These are phyloP conservation scores for Diplosoma virens DNA, from an alignment of 23 tunicate species.

Conservation along the genomic window DNA sequence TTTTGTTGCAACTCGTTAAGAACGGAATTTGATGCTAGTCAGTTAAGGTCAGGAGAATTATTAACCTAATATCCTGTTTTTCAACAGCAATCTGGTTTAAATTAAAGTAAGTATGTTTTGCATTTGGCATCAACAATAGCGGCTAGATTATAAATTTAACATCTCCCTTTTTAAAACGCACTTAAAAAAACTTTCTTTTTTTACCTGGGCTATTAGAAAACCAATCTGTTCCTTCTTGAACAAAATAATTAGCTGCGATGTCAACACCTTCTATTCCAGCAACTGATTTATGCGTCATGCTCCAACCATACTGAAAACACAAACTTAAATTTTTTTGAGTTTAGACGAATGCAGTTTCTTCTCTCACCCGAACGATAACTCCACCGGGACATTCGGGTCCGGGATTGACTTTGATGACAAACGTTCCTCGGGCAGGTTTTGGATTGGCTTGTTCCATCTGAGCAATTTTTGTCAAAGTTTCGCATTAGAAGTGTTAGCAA, in stretches of 20 bases:
- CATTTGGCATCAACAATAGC: not conserved
- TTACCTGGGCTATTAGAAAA: conserved; percentile 3
- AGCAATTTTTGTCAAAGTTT: too few species aligned
- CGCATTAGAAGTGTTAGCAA: too few species aligned
- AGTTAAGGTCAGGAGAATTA: too few species aligned
- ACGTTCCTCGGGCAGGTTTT: conserved; percentile 27
- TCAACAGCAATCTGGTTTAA: too few species aligned
- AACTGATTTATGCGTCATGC: conserved; percentile 17
- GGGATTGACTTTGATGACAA: conserved; percentile 20
- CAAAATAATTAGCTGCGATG: conserved; percentile 20
- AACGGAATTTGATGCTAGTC: too few species aligned
- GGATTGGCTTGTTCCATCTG: not conserved
- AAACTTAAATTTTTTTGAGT: not conserved
- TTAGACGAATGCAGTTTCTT: not conserved
- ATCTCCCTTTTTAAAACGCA: not conserved
- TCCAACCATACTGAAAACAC: conserved; percentile 8
- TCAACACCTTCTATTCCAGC: conserved; percentile 9
- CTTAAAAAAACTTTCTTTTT: not conserved
- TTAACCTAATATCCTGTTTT: too few species aligned
- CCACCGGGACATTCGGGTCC: conserved; percentile 49
- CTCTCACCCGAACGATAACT: conserved; percentile 11
- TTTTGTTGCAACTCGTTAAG: too few species aligned
- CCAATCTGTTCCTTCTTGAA: conserved; percentile 14
- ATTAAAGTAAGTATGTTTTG: too few species aligned
- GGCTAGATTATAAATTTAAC: not conserved